Conservation (phyloP, 2,888 invertebrate species). For the Mamestra brassicae region DNA sequence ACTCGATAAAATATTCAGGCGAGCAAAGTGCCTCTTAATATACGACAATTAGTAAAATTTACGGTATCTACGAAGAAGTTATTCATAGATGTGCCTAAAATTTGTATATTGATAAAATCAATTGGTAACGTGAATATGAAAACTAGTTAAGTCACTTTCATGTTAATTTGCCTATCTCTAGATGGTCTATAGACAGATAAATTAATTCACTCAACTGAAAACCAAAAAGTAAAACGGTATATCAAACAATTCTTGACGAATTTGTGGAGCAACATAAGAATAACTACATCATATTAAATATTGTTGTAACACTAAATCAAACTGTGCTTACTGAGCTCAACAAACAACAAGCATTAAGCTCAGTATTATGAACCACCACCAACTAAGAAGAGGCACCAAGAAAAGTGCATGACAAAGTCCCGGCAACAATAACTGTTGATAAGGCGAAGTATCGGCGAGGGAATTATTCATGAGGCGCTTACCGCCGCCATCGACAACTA, state of each 20-base stretch:
- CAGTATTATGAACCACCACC: background rate
- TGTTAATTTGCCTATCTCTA: background rate
- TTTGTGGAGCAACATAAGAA: no score
- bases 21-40: slow-evolving; percentile 47
- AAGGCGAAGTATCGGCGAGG: slow-evolving; percentile 46
- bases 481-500: slow-evolving; percentile 64
- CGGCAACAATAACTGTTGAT: slow-evolving; percentile 55
- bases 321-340: background rate
- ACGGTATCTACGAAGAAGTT: background rate
- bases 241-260: no score
- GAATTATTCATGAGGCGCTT: slow-evolving; percentile 66
- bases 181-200: background rate
- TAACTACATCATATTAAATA: background rate
- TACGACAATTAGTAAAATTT: slow-evolving; percentile 45
- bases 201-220: background rate
- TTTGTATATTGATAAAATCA: slow-evolving; percentile 3
- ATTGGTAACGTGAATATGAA: background rate
- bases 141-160: background rate
- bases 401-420: slow-evolving; percentile 31
- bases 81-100: slow-evolving; percentile 8
- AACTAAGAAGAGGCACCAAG: background rate
- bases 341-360: background rate
- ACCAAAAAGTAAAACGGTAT: no score
- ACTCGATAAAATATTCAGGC: slow-evolving; percentile 48
- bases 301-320: background rate